phyloP scores from a whole-genome alignment of 2,797 vertebrate species.

The Chrosomus eos region DNA sequence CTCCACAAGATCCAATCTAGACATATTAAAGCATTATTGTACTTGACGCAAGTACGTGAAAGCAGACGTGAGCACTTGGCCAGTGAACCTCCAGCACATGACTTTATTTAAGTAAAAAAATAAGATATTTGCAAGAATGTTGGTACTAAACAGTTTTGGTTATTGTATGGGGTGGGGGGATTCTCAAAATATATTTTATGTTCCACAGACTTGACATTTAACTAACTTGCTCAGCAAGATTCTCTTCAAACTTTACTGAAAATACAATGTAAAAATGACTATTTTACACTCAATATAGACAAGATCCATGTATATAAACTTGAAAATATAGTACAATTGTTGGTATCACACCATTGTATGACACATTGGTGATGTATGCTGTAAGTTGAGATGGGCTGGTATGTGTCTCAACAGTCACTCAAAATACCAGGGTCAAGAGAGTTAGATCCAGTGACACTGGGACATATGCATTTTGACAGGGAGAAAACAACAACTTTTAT shows the following conservation, averaged over 20 bases:
- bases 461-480: conserved; percentile 7
- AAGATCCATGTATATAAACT: background rate
- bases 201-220: no score
- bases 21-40: background rate
- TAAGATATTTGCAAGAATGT: no score
- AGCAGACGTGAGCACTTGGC: no score
- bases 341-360: background rate
- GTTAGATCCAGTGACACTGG: background rate
- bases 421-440: background rate
- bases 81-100: no score
- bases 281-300: background rate
- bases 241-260: background rate
- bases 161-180: no score
- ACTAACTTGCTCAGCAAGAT: background rate
- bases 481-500: conserved; percentile 37
- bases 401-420: background rate
- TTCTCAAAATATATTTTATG: no score
- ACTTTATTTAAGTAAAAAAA: no score
- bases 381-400: background rate
- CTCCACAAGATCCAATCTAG: background rate
- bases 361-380: background rate
- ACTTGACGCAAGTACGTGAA: no score
- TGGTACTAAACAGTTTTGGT: no score
- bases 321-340: background rate
- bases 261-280: background rate